Base-by-base conservation (phyloP, 2,888 invertebrate species). In the Phlogophora meticulosa region DNA sequence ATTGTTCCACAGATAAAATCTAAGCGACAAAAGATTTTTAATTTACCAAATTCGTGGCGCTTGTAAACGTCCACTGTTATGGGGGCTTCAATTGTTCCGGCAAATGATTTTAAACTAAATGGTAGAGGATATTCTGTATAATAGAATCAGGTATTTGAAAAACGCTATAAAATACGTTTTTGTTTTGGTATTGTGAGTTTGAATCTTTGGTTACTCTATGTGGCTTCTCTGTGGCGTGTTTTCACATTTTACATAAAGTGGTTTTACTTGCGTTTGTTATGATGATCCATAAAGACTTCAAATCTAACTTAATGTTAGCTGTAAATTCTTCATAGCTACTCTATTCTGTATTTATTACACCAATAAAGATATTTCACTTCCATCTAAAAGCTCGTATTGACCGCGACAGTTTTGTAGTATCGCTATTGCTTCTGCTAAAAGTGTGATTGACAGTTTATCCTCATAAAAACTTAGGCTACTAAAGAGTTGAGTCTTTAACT, bases 1-100 rank as follows among this genome's bases (percentile, higher is more conserved):
- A 82, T 84, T 85, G 80, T 85, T 51, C 60, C 78, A 65, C 78
- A 82, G 84, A 84, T 85, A 79, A 78, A 73, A 76, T 78, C 81
- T 78, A 63, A 75, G 73, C 77, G 69, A 84, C 83, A 83, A 83
- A 80, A 78, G 78, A 69, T 76, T 78, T 78, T 77, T 76, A 81
- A 82, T 78, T 78, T 69, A 78, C 78, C 57, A 71, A 72, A 81
- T 84, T 79, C 67, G 80, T 61, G 74, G 71, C 52, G 75, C 74
- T 76, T 64, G 71, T 85, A 72, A 77, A 81, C 43, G 79, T 82
- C 76, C 63, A 53, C 45, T 57, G 83, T 77, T 78, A 80, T 74
- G 77, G 73, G 65, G 74, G 46, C 42, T 59, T 53, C 45, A 43
- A 72, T 80, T 72, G 71, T 77, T 73, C 55, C 72, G 51, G 65